These are phyloP conservation scores for Scolanthus callimorphus DNA, from an alignment of 92 coral and sea anemone genomes.

Conservation along the genomic window DNA sequence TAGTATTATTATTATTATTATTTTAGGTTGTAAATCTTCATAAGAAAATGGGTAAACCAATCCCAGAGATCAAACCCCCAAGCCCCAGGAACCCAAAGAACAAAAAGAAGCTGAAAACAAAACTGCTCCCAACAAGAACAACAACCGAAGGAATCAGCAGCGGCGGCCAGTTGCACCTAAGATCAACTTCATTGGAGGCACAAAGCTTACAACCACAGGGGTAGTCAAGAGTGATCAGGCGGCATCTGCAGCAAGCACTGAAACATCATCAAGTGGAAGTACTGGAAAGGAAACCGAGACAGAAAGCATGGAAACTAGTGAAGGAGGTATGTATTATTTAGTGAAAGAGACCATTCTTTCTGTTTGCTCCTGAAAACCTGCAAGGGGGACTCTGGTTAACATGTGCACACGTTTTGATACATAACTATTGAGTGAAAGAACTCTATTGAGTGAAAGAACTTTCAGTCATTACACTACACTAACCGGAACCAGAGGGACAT, in stretches of 20 bases:
- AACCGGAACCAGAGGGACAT: no score
- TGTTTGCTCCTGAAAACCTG: no score
- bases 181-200: slow-evolving; percentile 92
- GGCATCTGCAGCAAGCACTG: slow-evolving; percentile 4
- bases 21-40: slow-evolving; percentile 97
- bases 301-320: slow-evolving; percentile 47
- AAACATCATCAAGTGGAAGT: neutral
- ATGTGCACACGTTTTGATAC: no score
- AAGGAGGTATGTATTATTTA: neutral
- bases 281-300: slow-evolving; percentile 40
- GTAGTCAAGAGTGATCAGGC: slow-evolving; percentile 43
- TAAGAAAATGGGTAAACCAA: slow-evolving; percentile 93
- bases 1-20: no score
- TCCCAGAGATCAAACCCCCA: slow-evolving; percentile 91
- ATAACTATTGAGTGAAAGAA: no score
- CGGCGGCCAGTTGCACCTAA: slow-evolving; percentile 83
- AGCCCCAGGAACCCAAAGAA: slow-evolving; percentile 76
- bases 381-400: no score
- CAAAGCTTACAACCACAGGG: slow-evolving; percentile 78
- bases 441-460: no score
- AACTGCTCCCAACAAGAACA: slow-evolving; percentile 49
- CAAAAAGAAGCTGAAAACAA: slow-evolving; percentile 64
- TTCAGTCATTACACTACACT: no score
- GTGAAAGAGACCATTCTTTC: no score
- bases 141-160: slow-evolving; percentile 36